A percentile compares a stretch with the other conserved stretches of the same genome.
Evolutionary conservation across 2,888 invertebrate genomes (phyloP).

Genomic region (Harpagoxenus sublaevis): DNA sequence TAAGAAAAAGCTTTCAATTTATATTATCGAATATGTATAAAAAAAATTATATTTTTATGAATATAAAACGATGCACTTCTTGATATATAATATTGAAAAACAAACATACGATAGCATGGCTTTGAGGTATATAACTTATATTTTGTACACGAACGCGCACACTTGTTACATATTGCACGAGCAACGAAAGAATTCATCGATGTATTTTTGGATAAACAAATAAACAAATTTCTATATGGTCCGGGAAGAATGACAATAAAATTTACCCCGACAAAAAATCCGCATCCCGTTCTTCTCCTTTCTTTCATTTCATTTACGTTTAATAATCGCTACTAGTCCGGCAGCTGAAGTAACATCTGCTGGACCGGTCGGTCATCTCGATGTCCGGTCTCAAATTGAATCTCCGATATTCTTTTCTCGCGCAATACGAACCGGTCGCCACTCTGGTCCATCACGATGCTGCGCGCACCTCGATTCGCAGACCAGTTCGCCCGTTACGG

Average conservation of each 20-base stretch:
- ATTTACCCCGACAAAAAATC: slow-evolving; percentile 26
- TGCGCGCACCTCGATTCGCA: slow-evolving; percentile 69
- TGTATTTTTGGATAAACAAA: slow-evolving; percentile 15
- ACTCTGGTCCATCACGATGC: slow-evolving; percentile 85
- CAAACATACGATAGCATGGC: background rate
- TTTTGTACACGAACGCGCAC: background rate
- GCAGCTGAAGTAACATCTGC: slow-evolving; percentile 86
- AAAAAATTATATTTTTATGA: background rate
- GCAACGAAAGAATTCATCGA: slow-evolving; percentile 2
- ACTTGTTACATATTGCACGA: background rate
- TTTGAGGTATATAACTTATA: slow-evolving; percentile 4
- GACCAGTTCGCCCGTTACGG: slow-evolving; percentile 81
- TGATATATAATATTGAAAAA: background rate
- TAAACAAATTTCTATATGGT: slow-evolving; percentile 18
- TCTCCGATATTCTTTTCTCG: slow-evolving; percentile 61
- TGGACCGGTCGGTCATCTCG: slow-evolving; percentile 84
- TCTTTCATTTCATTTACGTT: slow-evolving; percentile 45
- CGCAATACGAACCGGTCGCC: slow-evolving; percentile 79
- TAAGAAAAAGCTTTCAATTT: background rate
- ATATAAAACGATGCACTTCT: background rate
- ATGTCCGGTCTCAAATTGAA: slow-evolving; percentile 78
- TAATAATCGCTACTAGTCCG: slow-evolving; percentile 57
- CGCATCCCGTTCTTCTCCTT: slow-evolving; percentile 2
- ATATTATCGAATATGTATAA: background rate
- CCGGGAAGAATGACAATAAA: background rate